Percentiles rank a stretch among this genome's conserved stretches.
Evolutionary conservation across 1,140 invertebrate genomes (phyloP).

Genomic region (Formica exsecta): DNA sequence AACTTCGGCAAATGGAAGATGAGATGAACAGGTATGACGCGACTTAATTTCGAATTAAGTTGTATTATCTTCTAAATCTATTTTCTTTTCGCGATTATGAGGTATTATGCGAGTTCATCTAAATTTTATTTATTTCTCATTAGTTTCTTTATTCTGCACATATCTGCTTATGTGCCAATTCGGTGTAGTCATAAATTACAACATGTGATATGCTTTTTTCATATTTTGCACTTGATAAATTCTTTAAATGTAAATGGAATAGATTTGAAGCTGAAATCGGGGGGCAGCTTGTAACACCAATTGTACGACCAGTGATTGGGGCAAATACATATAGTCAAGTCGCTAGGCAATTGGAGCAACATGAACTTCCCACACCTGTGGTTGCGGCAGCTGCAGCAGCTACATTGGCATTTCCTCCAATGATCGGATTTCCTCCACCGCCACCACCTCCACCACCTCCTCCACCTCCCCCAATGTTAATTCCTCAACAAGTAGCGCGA

Average conservation of each 20-base stretch:
- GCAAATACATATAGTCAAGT: slow-evolving; percentile 90
- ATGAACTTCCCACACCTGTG: slow-evolving; percentile 83
- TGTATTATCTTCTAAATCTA: neutral
- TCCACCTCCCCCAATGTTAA: slow-evolving; percentile 87
- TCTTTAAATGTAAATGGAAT: slow-evolving; percentile 30
- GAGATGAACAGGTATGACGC: slow-evolving; percentile 92
- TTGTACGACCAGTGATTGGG: slow-evolving; percentile 89
- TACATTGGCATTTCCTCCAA: slow-evolving; percentile 79
- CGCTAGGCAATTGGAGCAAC: slow-evolving; percentile 89
- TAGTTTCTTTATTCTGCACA: neutral
- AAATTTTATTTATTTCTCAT: neutral
- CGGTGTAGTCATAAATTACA: neutral
- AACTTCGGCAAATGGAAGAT: slow-evolving; percentile 92
- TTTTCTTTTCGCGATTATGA: neutral
- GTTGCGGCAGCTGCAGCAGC: slow-evolving; percentile 82
- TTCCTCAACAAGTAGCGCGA: slow-evolving; percentile 88
- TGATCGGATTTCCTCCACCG: slow-evolving; percentile 84
- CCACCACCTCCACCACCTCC: slow-evolving; percentile 88
- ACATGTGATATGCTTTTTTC: neutral
- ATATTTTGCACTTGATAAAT: neutral
- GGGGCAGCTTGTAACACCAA: slow-evolving; percentile 87
- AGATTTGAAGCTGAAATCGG: slow-evolving; percentile 96
- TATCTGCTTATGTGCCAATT: neutral
- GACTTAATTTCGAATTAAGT: slow-evolving; percentile 5
- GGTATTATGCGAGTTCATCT: no score